phyloP scores from a whole-genome alignment of 2,113 vertebrate species.

The Piprites chloris region DNA sequence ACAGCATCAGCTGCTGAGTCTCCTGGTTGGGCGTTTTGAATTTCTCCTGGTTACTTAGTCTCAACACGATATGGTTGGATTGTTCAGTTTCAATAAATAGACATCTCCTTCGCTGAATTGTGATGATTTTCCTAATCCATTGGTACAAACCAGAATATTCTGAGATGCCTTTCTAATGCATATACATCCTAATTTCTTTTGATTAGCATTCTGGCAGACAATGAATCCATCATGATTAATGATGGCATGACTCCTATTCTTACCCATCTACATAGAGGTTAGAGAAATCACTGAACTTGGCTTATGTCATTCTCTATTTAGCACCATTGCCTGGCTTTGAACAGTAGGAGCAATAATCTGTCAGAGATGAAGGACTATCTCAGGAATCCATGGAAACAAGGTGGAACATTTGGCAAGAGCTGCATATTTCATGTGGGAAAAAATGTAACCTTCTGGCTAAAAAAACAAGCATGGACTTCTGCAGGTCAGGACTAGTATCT shows the following conservation, averaged over 20 bases:
- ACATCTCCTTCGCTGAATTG: constrained; percentile 6
- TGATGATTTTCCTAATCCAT: neutral
- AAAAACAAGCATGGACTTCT: neutral
- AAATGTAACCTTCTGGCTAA: neutral
- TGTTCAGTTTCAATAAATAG: constrained; percentile 22
- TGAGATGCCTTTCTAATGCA: neutral
- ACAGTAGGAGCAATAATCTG: neutral
- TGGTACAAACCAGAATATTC: neutral
- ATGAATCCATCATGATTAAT: constrained; percentile 6
- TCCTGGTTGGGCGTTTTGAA: neutral
- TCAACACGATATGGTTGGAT: neutral
- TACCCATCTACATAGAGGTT: neutral
- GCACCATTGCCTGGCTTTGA: neutral
- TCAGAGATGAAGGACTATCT: constrained; percentile 43
- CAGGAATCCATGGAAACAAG: constrained; percentile 46
- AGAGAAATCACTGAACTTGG: constrained; percentile 38
- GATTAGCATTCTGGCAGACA: neutral
- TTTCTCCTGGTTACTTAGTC: neutral
- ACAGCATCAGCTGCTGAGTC: neutral
- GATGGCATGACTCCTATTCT: neutral
- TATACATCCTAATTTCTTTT: constrained; percentile 1
- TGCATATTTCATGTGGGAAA: neutral
- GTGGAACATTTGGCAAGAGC: neutral
- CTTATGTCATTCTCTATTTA: constrained; percentile 48
- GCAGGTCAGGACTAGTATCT: neutral